These are phyloP conservation scores for Megamerina dolium DNA, from an alignment of 2,888 invertebrate genomes.

Conservation along the genomic window DNA sequence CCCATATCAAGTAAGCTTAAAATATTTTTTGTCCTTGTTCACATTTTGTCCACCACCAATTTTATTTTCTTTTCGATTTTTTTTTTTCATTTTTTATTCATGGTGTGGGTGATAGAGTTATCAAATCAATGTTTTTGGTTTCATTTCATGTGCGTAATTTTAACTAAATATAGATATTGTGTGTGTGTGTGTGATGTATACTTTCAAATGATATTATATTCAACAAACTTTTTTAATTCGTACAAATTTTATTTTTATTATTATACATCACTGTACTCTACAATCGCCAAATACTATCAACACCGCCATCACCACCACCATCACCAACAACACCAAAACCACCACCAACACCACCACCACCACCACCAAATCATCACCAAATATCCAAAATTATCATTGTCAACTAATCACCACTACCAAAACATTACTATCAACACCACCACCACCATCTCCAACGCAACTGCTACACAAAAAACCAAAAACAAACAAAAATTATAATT, in stretches of 20 bases:
- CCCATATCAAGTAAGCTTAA: conserved; percentile 59
- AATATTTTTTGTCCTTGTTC: conserved; percentile 5
- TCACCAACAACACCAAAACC: background rate
- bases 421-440: background rate
- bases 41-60: conserved; percentile 1
- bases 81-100: conserved; percentile 15
- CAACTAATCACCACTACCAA: background rate
- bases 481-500: background rate
- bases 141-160: background rate
- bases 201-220: too few relatives aligned
- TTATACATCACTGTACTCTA: too few relatives aligned
- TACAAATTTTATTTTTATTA: too few relatives aligned
- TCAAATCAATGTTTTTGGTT: conserved; percentile 2
- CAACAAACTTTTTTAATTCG: too few relatives aligned
- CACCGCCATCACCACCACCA: too few relatives aligned
- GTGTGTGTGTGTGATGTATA: too few relatives aligned
- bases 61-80: conserved; percentile 8
- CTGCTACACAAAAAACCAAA: background rate
- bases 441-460: background rate
- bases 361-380: background rate
- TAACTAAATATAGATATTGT: too few relatives aligned
- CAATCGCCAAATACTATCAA: conserved; percentile 2
- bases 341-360: background rate
- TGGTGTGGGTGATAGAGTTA: conserved; percentile 12
- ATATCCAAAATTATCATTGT: background rate